Conservation (phyloP, 2,113 vertebrate genomes). For the Apistogramma diplotaenia region DNA sequence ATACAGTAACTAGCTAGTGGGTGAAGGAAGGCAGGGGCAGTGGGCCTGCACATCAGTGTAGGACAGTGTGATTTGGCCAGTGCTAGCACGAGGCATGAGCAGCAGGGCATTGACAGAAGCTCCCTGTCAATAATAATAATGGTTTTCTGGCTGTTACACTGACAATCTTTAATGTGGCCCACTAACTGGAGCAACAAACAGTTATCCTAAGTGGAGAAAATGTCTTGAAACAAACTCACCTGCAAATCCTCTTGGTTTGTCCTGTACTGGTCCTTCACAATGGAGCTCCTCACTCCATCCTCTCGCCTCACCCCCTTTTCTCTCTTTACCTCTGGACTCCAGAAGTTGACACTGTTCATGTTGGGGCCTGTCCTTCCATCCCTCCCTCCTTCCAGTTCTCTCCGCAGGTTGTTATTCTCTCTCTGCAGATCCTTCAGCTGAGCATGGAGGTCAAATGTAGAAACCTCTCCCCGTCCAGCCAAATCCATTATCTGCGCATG, state of each 20-base stretch:
- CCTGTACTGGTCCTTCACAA: conserved; percentile 89
- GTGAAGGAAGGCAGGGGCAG: neutral
- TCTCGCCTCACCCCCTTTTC: conserved; percentile 88
- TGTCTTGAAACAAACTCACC: conserved; percentile 70
- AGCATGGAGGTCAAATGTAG: conserved; percentile 85
- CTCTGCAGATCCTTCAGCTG: conserved; percentile 91
- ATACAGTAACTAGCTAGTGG: neutral
- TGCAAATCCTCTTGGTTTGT: conserved; percentile 89
- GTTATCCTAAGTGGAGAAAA: neutral
- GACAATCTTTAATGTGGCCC: neutral
- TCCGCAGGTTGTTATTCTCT: conserved; percentile 90
- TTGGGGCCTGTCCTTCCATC: conserved; percentile 86
- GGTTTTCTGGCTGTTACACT: neutral
- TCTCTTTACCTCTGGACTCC: conserved; percentile 91
- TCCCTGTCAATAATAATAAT: neutral
- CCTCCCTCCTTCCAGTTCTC: conserved; percentile 87
- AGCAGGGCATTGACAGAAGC: neutral
- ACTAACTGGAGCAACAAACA: neutral
- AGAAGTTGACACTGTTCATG: conserved; percentile 91
- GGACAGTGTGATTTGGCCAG: neutral
- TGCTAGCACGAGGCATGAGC: neutral
- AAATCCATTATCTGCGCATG: conserved; percentile 36
- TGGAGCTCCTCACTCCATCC: conserved; percentile 85
- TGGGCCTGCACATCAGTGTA: neutral
- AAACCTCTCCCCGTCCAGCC: conserved; percentile 69